A percentile compares a stretch with the other conserved stretches of the same genome.
Conservation (phyloP, 2,113 vertebrate species). For the Myiozetetes cayanensis region DNA sequence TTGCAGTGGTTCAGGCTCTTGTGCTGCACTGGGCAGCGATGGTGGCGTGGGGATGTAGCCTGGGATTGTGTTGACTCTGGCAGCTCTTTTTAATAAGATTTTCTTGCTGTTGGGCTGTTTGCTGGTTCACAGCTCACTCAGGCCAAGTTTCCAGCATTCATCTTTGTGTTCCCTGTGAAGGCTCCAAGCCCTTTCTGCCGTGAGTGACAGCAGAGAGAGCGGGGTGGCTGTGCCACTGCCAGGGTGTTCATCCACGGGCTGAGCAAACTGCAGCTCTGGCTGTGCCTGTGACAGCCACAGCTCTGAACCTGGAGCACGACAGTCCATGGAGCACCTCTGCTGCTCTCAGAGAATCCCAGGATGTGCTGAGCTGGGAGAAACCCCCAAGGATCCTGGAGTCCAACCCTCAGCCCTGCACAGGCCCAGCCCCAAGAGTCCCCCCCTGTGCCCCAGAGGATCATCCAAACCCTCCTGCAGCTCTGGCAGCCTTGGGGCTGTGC, state of each 20-base stretch:
- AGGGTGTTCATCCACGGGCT: not conserved
- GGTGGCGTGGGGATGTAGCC: not conserved
- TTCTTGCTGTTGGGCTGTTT: not conserved
- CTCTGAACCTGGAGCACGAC: not conserved
- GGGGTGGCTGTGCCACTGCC: rapidly evolving
- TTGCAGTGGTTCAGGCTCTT: not conserved
- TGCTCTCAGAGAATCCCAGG: not conserved
- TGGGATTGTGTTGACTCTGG: not conserved
- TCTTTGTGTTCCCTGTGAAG: not conserved
- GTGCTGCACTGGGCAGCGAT: not conserved
- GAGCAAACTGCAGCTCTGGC: not conserved
- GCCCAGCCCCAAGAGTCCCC: not conserved
- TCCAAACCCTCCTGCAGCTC: not conserved
- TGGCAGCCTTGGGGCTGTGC: not conserved
- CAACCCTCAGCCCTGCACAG: not conserved
- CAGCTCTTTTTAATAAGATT: not conserved
- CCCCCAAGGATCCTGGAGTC: not conserved
- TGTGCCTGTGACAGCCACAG: not conserved
- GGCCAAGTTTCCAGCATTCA: not conserved
- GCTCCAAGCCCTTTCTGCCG: not conserved
- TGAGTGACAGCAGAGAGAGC: not conserved
- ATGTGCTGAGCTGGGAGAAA: not conserved
- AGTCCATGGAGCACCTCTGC: not conserved
- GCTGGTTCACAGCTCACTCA: not conserved
- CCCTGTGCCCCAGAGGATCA: not conserved